These are phyloP conservation scores for Enteromius argenteus DNA, from an alignment of 2,797 vertebrate genomes.

Conservation along the genomic window DNA sequence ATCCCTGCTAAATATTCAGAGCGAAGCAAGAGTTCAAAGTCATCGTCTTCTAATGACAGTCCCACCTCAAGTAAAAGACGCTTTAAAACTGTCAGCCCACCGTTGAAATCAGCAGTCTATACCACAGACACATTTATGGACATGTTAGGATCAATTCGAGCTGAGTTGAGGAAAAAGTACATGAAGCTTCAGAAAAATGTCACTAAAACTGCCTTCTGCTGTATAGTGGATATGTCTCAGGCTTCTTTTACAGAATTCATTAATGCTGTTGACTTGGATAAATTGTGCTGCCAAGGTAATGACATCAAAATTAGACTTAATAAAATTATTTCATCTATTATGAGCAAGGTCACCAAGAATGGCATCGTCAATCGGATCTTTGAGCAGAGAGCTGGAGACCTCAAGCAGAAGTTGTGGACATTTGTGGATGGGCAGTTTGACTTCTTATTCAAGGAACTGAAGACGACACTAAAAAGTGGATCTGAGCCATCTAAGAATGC, in stretches of 20 bases:
- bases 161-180: slow-evolving; percentile 90
- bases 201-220: slow-evolving; percentile 88
- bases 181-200: slow-evolving; percentile 97
- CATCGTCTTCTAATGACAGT: slow-evolving; percentile 59
- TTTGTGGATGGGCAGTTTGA: slow-evolving; percentile 94
- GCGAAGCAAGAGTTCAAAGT: slow-evolving; percentile 1
- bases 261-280: slow-evolving; percentile 83
- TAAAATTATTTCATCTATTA: slow-evolving; percentile 82
- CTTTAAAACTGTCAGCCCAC: slow-evolving; percentile 77
- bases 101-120: slow-evolving; percentile 77
- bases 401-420: slow-evolving; percentile 95
- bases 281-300: slow-evolving; percentile 79
- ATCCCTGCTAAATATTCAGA: slow-evolving; percentile 52
- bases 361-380: slow-evolving; percentile 93
- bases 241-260: slow-evolving; percentile 89
- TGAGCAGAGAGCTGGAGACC: slow-evolving; percentile 88
- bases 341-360: slow-evolving; percentile 88
- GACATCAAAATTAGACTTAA: slow-evolving; percentile 85
- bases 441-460: slow-evolving; percentile 88
- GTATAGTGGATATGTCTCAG: slow-evolving; percentile 90
- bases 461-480: slow-evolving; percentile 75
- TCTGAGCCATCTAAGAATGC: slow-evolving; percentile 68
- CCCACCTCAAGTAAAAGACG: slow-evolving; percentile 72
- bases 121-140: slow-evolving; percentile 88
- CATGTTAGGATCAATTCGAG: slow-evolving; percentile 84